Percentiles rank a stretch among this genome's conserved stretches.
Conservation (phyloP, 2,888 invertebrate genomes). For the Phortica okadai region DNA sequence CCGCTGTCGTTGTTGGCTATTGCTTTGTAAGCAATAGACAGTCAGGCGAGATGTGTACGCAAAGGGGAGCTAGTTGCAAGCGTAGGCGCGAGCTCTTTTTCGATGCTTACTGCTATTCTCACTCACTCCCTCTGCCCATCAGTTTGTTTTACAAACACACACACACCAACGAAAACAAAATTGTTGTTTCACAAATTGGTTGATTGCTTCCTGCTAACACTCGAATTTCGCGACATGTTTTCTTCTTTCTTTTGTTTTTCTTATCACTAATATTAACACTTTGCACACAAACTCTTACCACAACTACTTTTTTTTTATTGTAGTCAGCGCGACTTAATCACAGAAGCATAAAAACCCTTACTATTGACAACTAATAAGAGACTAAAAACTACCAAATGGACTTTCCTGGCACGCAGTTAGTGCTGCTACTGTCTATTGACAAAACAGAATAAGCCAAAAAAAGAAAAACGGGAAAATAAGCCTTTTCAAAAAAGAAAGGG, state of each 20-base stretch:
- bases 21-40: background rate
- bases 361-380: too few species aligned
- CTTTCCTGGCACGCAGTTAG: too few species aligned
- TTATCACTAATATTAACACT: conserved; percentile 50
- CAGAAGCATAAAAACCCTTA: too few species aligned
- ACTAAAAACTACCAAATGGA: too few species aligned
- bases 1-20: background rate
- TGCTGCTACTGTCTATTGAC: too few species aligned
- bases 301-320: conserved; percentile 35
- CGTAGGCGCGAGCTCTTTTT: conserved; percentile 47
- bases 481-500: too few species aligned
- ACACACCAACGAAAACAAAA: background rate
- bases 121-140: conserved; percentile 32
- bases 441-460: too few species aligned
- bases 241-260: background rate
- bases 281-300: conserved; percentile 39
- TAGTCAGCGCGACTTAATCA: too few species aligned
- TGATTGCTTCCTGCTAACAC: conserved; percentile 41
- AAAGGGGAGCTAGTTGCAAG: conserved; percentile 33
- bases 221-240: conserved; percentile 17
- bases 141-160: conserved; percentile 22
- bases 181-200: conserved; percentile 28
- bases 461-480: too few species aligned
- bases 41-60: conserved; percentile 1
- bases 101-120: conserved; percentile 36